Evolutionary conservation across 2,888 invertebrate genomes (phyloP).

Genomic region (Torymus aiolomorphi): DNA sequence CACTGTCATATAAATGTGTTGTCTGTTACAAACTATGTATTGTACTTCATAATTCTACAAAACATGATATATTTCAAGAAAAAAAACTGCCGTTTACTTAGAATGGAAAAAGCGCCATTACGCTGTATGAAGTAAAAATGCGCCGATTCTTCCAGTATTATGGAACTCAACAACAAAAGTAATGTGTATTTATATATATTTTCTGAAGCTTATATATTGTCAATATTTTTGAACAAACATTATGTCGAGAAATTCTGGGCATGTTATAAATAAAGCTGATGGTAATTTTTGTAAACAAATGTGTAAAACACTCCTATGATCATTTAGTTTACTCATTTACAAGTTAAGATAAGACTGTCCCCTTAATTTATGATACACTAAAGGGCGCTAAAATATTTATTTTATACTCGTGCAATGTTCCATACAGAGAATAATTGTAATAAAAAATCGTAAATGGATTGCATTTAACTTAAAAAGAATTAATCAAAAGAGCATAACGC

Average conservation of each 20-base stretch:
- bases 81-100: constrained; percentile 41
- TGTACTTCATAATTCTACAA: too few relatives aligned
- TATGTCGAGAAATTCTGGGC: constrained; percentile 23
- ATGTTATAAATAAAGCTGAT: constrained; percentile 33
- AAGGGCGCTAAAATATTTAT: constrained; percentile 20
- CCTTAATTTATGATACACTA: constrained; percentile 40
- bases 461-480: constrained; percentile 1
- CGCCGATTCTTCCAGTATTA: constrained; percentile 30
- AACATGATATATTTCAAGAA: constrained; percentile 20
- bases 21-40: too few relatives aligned
- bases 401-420: constrained; percentile 16
- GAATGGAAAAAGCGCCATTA: constrained; percentile 22
- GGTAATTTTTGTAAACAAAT: constrained; percentile 43
- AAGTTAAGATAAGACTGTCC: constrained; percentile 43
- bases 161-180: constrained; percentile 20
- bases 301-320: constrained; percentile 24
- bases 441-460: too few relatives aligned
- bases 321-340: constrained; percentile 21
- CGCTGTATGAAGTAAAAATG: constrained; percentile 23
- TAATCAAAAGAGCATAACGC: constrained; percentile 18
- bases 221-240: constrained; percentile 39
- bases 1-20: too few relatives aligned
- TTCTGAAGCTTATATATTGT: constrained; percentile 29
- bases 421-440: too few relatives aligned
- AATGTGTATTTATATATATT: constrained; percentile 33